phyloP scores from a whole-genome alignment of 2,113 vertebrate genomes.

The Lycaon pictus region DNA sequence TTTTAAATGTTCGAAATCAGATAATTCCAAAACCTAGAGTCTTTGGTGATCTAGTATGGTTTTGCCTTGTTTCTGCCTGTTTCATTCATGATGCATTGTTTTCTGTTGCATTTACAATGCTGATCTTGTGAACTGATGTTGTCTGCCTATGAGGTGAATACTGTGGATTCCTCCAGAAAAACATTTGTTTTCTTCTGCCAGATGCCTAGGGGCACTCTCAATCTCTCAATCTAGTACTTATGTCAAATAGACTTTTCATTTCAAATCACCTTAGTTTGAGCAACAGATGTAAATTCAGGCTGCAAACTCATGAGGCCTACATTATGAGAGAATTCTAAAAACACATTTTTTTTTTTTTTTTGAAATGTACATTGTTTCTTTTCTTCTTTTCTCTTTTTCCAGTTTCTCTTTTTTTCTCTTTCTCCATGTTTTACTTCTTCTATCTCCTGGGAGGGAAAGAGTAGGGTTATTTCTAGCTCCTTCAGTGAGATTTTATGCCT shows the following conservation, averaged over 20 bases:
- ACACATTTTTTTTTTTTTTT: background rate
- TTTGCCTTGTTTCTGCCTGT: background rate
- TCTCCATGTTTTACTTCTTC: background rate
- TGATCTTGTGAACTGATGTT: background rate
- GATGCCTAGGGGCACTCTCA: no score
- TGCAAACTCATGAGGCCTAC: background rate
- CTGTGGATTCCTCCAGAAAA: background rate
- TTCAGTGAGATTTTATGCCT: background rate
- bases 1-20: background rate
- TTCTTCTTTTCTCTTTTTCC: background rate
- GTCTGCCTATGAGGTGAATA: background rate
- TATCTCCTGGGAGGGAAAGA: background rate
- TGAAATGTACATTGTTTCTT: background rate
- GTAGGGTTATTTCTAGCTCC: background rate
- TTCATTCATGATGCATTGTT: background rate
- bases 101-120: background rate
- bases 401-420: background rate
- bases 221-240: background rate
- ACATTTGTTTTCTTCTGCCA: background rate
- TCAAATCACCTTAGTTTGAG: background rate
- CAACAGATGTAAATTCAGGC: background rate
- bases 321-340: conserved; percentile 14
- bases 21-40: background rate
- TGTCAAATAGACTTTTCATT: background rate
- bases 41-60: background rate